Percentiles rank a stretch among this genome's conserved stretches.
Conservation (phyloP, 1,140 invertebrate species). For the Scaptodrosophila lebanonensis region DNA sequence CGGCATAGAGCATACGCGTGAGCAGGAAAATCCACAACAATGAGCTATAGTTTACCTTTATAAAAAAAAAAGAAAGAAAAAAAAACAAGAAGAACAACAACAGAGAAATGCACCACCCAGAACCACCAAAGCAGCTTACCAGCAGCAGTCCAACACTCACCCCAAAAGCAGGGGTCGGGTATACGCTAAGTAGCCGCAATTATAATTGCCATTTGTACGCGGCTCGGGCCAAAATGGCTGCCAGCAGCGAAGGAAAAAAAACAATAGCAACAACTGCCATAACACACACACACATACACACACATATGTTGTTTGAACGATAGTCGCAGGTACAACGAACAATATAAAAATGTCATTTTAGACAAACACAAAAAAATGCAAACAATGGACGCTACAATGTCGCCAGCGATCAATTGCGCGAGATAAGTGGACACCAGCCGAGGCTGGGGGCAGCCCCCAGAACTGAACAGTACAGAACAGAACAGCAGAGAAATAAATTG, state of each 20-base stretch:
- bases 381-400: constrained; percentile 58
- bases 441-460: too few species aligned
- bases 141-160: background rate
- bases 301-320: too few species aligned
- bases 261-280: constrained; percentile 6
- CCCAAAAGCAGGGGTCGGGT: too few species aligned
- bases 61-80: too few species aligned
- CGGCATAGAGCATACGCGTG: too few species aligned
- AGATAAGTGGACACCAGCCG: constrained; percentile 58
- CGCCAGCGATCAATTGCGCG: constrained; percentile 65
- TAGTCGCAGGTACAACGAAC: constrained; percentile 15
- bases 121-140: background rate
- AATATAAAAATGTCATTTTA: constrained; percentile 50
- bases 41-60: constrained; percentile 64
- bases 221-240: constrained; percentile 55
- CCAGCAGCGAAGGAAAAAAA: constrained; percentile 37
- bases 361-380: constrained; percentile 56
- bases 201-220: constrained; percentile 70
- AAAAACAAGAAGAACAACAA: too few species aligned
- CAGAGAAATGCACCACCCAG: constrained; percentile 29
- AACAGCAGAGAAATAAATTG: too few species aligned
- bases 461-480: too few species aligned
- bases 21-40: constrained; percentile 30
- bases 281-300: too few species aligned
- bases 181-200: constrained; percentile 60